Conservation (phyloP, 1,140 invertebrate genomes). For the Neocloeon triangulifer region DNA sequence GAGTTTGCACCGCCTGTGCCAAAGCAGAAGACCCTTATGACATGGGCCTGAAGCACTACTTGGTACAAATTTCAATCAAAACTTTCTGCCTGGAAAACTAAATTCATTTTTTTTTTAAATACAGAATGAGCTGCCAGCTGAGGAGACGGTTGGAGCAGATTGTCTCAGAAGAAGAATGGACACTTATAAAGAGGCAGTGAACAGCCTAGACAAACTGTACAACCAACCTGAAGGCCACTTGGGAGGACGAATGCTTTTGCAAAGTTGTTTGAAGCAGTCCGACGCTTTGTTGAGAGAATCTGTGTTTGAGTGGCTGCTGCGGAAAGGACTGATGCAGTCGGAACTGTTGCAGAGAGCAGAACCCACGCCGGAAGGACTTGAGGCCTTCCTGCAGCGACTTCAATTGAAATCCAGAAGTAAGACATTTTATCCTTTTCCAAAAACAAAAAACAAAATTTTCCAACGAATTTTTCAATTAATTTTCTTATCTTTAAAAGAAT, state of each 20-base stretch:
- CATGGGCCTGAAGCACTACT: conserved; percentile 31
- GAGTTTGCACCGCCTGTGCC: conserved; percentile 65
- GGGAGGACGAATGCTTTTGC: conserved; percentile 12
- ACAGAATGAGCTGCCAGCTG: conserved; percentile 14
- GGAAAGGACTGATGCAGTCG: conserved; percentile 43
- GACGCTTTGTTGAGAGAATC: conserved; percentile 80
- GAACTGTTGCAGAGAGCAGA: conserved; percentile 56
- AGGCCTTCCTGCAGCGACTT: conserved; percentile 13
- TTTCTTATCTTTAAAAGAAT: no score
- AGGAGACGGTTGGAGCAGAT: conserved; percentile 20
- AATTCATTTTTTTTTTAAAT: no score
- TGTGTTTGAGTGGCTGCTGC: conserved; percentile 85
- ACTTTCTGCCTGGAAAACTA: no score
- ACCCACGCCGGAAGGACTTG: conserved; percentile 37
- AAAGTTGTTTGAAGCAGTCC: conserved; percentile 23
- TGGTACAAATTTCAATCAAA: no score
- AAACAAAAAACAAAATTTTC: no score
- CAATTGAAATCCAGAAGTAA: conserved; percentile 7
- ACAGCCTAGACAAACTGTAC: not conserved
- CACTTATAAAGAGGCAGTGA: not conserved
- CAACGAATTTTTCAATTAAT: no score
- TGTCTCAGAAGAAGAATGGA: not conserved
- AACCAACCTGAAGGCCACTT: no score
- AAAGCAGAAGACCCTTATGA: conserved; percentile 70
- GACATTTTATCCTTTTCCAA: no score